Base-by-base conservation (phyloP, 2,113 vertebrate genomes). In the Albula glossodonta region DNA sequence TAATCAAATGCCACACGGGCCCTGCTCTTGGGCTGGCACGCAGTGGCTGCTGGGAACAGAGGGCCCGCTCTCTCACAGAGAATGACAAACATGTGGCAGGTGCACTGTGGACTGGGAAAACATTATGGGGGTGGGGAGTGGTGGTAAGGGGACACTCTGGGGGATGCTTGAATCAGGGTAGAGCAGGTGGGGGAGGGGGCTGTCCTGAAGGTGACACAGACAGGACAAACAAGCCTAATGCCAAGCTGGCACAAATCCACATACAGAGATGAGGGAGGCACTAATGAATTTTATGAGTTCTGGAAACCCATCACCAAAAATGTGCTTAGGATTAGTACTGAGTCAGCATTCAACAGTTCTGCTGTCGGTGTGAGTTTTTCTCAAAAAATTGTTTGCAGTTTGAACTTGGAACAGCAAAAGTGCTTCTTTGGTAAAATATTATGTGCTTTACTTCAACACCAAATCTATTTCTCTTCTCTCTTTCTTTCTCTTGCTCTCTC, bases 1-100 rank as follows among this genome's bases (percentile, higher is more conserved):
- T 90, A 91, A 88, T 57, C 3, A 88, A 88, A 91, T 85, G 90
- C 89, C 87, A 53, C 80, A 85, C 51, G 83, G 86, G 90, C 84
- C 81, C 3, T 25, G 81, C 19, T 78, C 53, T 51, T 41, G 48
- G 49, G 51, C 19, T 51, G 60, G 74, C 70, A 90, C 90, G 89
- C 90, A 88, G 83, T 79, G 89, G 84, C 70, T 31, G 70, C n/a
- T 8, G 85, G 89, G 91, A 12, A 0, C 50, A 80, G 50, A 78
- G 53, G 31, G 81, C 52, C 50, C 31, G 79, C 63, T 78, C 57
- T 88, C 74, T 51, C 74, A 80, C 57, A 17, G 66, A 78, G 49
- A 81, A 66, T 15, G 60, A 31, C 83, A n/a, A 60, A 57, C 49
- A 51, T 8, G 15, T 31, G 87, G 88, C 90, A 90, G 89, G 88